Conservation (phyloP, 2,888 invertebrate genomes). For the Pterostichus niger region DNA sequence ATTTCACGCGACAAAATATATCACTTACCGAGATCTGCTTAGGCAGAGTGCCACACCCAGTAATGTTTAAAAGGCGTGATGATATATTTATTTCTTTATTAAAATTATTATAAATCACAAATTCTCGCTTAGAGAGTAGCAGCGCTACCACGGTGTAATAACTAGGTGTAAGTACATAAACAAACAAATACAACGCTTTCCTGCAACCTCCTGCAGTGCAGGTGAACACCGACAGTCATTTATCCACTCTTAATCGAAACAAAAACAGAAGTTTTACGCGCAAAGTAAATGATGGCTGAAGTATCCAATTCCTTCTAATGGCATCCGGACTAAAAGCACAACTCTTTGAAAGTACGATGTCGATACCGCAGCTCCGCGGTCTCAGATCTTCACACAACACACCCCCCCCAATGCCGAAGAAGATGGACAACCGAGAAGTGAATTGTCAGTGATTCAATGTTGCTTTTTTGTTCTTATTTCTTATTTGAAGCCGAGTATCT, state of each 20-base stretch:
- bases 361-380: slow-evolving; percentile 8
- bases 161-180: no score
- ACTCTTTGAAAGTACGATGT: slow-evolving; percentile 47
- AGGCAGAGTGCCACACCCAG: no score
- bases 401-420: no score
- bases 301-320: slow-evolving; percentile 63
- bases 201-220: background rate
- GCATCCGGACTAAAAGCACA: slow-evolving; percentile 56
- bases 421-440: background rate
- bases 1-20: no score
- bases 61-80: no score
- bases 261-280: slow-evolving; percentile 58
- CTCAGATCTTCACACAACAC: no score
- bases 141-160: no score
- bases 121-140: no score
- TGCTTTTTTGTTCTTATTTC: slow-evolving; percentile 2
- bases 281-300: slow-evolving; percentile 63
- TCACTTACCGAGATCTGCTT: no score
- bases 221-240: slow-evolving; percentile 36
- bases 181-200: no score
- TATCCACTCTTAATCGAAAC: slow-evolving; percentile 56
- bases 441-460: slow-evolving; percentile 12
- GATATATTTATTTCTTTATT: no score
- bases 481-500: background rate
- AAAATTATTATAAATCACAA: no score